Evolutionary conservation across 2,797 vertebrate genomes (phyloP).

Genomic region (Gouania willdenowi): DNA sequence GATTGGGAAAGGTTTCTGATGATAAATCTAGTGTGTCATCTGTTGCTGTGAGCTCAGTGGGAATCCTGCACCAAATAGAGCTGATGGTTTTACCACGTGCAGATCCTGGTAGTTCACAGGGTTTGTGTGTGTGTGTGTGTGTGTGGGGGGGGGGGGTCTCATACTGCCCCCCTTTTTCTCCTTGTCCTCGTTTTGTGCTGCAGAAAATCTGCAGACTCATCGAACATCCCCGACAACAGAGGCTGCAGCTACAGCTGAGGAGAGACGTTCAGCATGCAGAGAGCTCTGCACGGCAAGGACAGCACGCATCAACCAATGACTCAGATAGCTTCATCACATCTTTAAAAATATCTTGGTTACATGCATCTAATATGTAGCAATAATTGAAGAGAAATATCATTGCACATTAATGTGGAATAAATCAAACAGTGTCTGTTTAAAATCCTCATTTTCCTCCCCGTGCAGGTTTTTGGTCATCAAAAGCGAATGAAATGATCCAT

Average conservation of each 20-base stretch:
- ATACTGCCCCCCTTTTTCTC: slow-evolving; percentile 31
- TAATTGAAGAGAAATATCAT: too few relatives aligned
- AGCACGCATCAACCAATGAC: too few relatives aligned
- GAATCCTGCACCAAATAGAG: not conserved
- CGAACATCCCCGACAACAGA: slow-evolving; percentile 43
- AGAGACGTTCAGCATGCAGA: slow-evolving; percentile 47
- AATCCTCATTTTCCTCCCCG: too few relatives aligned
- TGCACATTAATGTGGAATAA: too few relatives aligned
- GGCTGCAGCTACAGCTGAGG: slow-evolving; percentile 21
- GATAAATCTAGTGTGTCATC: not conserved
- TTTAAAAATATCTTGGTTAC: too few relatives aligned
- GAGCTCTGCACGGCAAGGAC: too few relatives aligned
- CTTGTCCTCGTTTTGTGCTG: slow-evolving; percentile 39
- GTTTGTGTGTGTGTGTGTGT: slow-evolving; percentile 5
- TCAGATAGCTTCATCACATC: too few relatives aligned
- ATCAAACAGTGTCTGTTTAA: too few relatives aligned
- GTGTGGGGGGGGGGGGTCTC: too few relatives aligned
- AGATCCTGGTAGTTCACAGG: not conserved
- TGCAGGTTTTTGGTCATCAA: too few relatives aligned
- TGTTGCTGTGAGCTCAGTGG: not conserved
- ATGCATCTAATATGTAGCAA: too few relatives aligned
- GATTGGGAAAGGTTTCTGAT: not conserved
- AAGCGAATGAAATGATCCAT: too few relatives aligned
- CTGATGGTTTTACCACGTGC: not conserved
- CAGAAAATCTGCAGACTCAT: slow-evolving; percentile 61